Evolutionary conservation across 1,140 invertebrate genomes (phyloP).

Genomic region (Philotrypesis tridentata): DNA sequence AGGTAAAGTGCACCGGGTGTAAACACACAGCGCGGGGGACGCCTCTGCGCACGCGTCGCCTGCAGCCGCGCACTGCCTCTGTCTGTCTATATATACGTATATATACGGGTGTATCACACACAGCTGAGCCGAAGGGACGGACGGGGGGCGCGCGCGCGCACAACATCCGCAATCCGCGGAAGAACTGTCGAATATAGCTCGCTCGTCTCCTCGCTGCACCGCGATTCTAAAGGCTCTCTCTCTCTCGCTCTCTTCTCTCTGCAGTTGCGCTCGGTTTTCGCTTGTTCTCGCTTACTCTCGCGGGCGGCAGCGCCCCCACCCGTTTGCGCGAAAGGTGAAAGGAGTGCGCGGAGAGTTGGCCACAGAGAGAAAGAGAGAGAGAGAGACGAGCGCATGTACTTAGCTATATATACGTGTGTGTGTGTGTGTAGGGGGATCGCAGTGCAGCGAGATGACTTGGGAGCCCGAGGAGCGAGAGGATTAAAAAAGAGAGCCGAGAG

Average conservation of each 20-base stretch:
- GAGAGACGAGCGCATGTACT: background rate
- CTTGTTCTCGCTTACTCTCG: background rate
- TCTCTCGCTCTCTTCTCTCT: background rate
- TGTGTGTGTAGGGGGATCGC: background rate
- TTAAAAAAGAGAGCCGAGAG: too few relatives aligned
- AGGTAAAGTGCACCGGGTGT: background rate
- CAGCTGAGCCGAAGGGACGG: background rate
- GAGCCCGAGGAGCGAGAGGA: too few relatives aligned
- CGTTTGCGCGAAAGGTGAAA: conserved; percentile 25
- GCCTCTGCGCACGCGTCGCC: background rate
- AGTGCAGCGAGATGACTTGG: too few relatives aligned
- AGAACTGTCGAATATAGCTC: conserved; percentile 59
- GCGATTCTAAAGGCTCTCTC: background rate
- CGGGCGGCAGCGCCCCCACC: conserved; percentile 17
- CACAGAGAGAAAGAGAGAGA: too few relatives aligned
- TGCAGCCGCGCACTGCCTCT: background rate
- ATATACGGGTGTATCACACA: too few relatives aligned
- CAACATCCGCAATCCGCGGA: conserved; percentile 62
- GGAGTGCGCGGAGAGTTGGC: background rate
- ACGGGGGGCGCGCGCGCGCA: conserved; percentile 4
- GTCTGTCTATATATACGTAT: background rate
- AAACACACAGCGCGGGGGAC: background rate
- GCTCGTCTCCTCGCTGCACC: conserved; percentile 48
- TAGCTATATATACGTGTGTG: background rate
- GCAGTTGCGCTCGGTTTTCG: background rate